Evolutionary conservation across 2,797 vertebrate species (phyloP).

Genomic region (Oryzias sinensis): DNA sequence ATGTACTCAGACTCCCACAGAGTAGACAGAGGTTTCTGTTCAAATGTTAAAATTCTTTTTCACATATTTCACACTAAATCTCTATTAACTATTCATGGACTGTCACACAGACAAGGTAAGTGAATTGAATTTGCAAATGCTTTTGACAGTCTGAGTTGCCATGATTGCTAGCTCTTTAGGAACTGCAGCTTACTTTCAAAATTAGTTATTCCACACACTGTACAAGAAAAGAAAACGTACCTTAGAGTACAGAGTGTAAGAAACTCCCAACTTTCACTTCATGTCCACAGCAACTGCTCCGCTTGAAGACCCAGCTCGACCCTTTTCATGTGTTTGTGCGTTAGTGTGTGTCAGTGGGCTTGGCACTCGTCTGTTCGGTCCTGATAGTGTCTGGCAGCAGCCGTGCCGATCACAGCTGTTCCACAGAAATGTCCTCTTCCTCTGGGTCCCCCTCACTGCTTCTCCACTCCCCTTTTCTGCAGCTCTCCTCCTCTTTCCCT

Average conservation of each 20-base stretch:
- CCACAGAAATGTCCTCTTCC: not conserved
- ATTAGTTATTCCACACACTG: not conserved
- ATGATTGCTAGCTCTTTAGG: not conserved
- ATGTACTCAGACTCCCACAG: too few relatives aligned
- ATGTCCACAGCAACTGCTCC: constrained; percentile 11
- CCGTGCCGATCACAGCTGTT: constrained; percentile 3
- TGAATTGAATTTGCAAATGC: too few relatives aligned
- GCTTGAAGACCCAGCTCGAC: constrained; percentile 29
- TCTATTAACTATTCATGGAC: too few relatives aligned
- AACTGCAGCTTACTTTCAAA: not conserved
- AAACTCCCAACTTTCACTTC: constrained; percentile 44
- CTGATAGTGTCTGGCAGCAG: constrained; percentile 53
- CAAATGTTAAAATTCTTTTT: too few relatives aligned
- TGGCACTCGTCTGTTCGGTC: constrained; percentile 44
- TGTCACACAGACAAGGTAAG: too few relatives aligned
- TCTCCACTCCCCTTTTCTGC: constrained; percentile 4
- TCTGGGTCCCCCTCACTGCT: not conserved
- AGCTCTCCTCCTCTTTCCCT: constrained; percentile 45
- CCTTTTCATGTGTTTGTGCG: constrained; percentile 21
- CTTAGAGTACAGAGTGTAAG: constrained; percentile 17
- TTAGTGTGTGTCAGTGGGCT: constrained; percentile 34
- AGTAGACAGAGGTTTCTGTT: too few relatives aligned
- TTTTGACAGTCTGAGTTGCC: too few relatives aligned
- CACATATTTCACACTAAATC: too few relatives aligned
- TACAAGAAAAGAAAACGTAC: constrained; percentile 26